Base-by-base conservation (phyloP, 2,888 invertebrate genomes). In the Limenitis camilla region DNA sequence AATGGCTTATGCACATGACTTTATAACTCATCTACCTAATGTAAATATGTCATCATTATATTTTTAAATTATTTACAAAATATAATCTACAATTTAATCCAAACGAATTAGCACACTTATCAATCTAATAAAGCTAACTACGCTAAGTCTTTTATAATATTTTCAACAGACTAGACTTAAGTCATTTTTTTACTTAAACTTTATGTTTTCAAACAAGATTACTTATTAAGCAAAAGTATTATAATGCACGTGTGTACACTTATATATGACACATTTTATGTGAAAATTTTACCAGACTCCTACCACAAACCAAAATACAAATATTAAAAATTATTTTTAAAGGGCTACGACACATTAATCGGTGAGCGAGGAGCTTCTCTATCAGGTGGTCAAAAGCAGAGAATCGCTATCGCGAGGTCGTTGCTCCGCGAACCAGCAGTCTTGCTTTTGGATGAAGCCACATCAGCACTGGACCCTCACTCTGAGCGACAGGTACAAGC, bases 341-440 rank as follows among this genome's bases (percentile, higher is more conserved):
- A 91, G 89, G 92, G 93, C 11, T 95, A 94, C 67, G 91, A 93
- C 40, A 95, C 95, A 5, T 72, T 92, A 61, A 94, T 95, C 44
- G 95, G 95, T 1, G 94, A 95, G 67, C 87, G 93, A 44, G 95
- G 95, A 0, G 92, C 93, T 0, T 94, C 94, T 57, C 80, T 95
- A 45, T 93, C 93, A 4, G 95, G 95, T 0, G 95, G 95, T 0
- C 95, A 95, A 74, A 95, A 94, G 68, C 95, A 95, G 71, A 88
- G 94, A 50, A 92, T 95, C 45, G 95, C 95, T 5, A 95, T 96
- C 55, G 96, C 96, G 0, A 86, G 96, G 39, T 95, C 95, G 0
- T 74, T 96, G 56, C 88, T 95, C 1, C 87, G 93, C 8, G 90
- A 93, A 65, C 96, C 96, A 0, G 91, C 90, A 40, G 92, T 96